A percentile compares a stretch with the other conserved stretches of the same genome.
phyloP scores from a whole-genome alignment of 2,888 invertebrate species.

The Adineta ricciae region DNA sequence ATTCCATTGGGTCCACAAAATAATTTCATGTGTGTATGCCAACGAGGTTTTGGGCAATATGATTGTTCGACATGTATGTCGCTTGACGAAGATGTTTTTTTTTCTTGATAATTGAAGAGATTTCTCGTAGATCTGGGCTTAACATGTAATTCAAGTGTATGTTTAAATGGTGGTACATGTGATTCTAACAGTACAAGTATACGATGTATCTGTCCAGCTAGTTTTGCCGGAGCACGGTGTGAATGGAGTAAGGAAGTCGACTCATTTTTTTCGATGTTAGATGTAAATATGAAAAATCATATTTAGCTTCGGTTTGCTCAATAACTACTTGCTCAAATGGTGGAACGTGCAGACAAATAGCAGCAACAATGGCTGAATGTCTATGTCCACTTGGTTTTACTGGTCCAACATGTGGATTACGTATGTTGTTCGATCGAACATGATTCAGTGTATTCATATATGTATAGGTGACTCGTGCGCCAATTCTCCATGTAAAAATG shows the following conservation, averaged over 20 bases:
- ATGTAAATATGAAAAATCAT: not conserved
- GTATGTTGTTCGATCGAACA: not conserved
- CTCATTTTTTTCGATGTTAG: not conserved
- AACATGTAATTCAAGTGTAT: not conserved
- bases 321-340: constrained; percentile 24
- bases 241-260: not conserved
- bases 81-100: too few species aligned
- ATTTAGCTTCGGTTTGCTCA: constrained; percentile 16
- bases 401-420: constrained; percentile 23
- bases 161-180: constrained; percentile 11
- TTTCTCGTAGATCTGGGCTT: not conserved
- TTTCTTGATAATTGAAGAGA: too few species aligned
- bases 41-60: not conserved
- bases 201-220: not conserved
- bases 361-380: constrained; percentile 25
- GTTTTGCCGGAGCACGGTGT: not conserved
- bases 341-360: constrained; percentile 6
- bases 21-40: not conserved
- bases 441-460: not conserved
- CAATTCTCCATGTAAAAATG: not conserved
- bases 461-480: not conserved
- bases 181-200: not conserved
- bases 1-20: not conserved
- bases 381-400: constrained; percentile 25
- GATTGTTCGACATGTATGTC: constrained; percentile 15